Evolutionary conservation across 2,797 vertebrate species (phyloP), one percentile per base, ranked within the genome.

Genomic region (Melanotaenia trifasciata): DNA sequence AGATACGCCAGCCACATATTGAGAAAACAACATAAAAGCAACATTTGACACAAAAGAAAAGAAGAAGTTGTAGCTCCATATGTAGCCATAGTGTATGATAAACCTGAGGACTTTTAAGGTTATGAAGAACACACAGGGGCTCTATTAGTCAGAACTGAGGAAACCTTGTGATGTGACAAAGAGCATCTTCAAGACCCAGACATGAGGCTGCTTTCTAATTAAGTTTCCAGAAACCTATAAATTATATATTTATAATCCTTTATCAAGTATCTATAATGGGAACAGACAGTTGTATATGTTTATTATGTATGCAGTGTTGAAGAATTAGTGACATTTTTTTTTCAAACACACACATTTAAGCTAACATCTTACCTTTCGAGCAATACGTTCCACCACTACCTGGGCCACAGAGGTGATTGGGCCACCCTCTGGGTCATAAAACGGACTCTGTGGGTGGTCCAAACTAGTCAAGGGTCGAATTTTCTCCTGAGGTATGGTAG

Each of bases 381-480:
- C 97, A 1, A 99, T 98, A 87, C 98, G 95, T 78, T 99, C 98
- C 77, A 99, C 96, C 78, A 98, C 89, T 69, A 98, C 91, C 83
- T 92, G 93, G 72, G 97, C 97, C 50, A 98, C 90, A 26, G 97
- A 93, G 36, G 91, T 94, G 72, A 99, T 96, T 1, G 97, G 94
- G 0, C 97, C 96, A 22, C 97, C 97, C 81, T 96, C 96, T 0
- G 96, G 95, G 72, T 98, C 96, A 0, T 98, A 98, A 89, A 99
- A 98, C 0, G 98, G 98, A 89, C 97, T 98, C 81, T 98, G 96
- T 16, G 96, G 96, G 63, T 99, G 97, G 88, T 98, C 97, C 82
- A 98, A 86, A 76, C 97, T 98, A 76, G 97, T 98, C 80, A 99
- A 88, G 4, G 97, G 96, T 56, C 96, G 94, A 76, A 99, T 99